Evolutionary conservation across 37 sponge, comb jelly and placozoan genomes (phyloP), one percentile per base, ranked within the genome.

Genomic region (Ianthella basta): DNA sequence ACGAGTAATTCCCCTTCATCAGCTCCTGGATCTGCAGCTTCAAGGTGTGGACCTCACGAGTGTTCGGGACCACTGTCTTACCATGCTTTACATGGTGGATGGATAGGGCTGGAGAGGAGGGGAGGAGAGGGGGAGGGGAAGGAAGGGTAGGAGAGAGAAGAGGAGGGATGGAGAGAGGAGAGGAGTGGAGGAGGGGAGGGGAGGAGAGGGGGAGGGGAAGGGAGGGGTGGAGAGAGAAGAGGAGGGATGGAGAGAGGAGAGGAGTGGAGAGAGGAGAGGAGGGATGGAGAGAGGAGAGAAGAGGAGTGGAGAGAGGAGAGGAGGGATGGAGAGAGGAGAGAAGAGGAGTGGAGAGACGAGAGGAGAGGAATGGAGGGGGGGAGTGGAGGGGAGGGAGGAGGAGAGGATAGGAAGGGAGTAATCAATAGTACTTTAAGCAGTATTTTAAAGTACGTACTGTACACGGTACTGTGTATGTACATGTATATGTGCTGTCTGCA

Each of bases 21-120:
- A 99, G 97, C 87, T 99, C 93, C 87, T 97, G 96, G 20, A 99
- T 82, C 74, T 99, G 87, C 81, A 97, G 83, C 53, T 95, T 93
- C 38, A 99, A 88, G 37, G 97, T 97, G 79, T 94, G 93, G 5
- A 99, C 87, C 33, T 89, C 92, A 12, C 99, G 80, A 25, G 88
- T 73, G 41, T 61, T 61, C 0, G 92, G 65, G 14, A 89, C 89
- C 39, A 66, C 88, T 19, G n/a, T 74, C 34, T 86, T 84, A 57
- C 87, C 75, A n/a, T 82, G 55, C 79, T 88, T 81, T n/a, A 97
- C 80, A 33, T 95, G 94, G 55, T 95, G 98, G n/a, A 99, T 91
- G 33, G 91, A 72, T 41, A 99, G 85, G 20, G 86, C 97, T 97
- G 61, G 3, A 13, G 19, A 79, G 16, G 30, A 24, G 54, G 73